These are phyloP conservation scores for Ciconia maguari DNA, from an alignment of 2,113 vertebrate genomes.

Conservation along the genomic window DNA sequence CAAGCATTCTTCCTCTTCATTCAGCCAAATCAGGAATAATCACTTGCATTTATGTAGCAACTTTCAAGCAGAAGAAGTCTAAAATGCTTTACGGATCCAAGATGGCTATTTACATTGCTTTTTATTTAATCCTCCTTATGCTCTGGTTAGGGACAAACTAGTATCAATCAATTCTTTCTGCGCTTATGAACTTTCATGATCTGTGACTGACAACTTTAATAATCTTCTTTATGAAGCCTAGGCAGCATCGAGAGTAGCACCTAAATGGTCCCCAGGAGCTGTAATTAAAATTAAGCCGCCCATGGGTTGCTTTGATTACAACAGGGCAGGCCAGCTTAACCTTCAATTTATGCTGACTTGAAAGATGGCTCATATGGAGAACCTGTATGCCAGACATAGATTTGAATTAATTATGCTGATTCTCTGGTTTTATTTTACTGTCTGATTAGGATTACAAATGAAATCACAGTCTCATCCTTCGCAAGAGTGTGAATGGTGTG, in stretches of 20 bases:
- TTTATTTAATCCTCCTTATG: constrained; percentile 1
- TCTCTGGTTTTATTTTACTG: constrained; percentile 38
- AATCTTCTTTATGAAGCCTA: constrained; percentile 31
- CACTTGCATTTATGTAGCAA: constrained; percentile 34
- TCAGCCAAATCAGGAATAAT: constrained; percentile 52
- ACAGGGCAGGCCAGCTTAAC: constrained; percentile 22
- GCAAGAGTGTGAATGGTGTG: neutral
- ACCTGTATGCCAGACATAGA: neutral
- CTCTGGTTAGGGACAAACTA: constrained; percentile 14
- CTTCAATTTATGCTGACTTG: constrained; percentile 37
- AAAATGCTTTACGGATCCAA: constrained; percentile 9
- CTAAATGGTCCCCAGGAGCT: constrained; percentile 60
- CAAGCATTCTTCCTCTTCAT: constrained; percentile 55
- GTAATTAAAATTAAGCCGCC: constrained; percentile 60
- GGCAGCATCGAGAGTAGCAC: constrained; percentile 34
- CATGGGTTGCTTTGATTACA: constrained; percentile 54
- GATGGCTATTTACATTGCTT: neutral
- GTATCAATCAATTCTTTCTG: constrained; percentile 14
- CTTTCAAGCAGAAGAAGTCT: constrained; percentile 8
- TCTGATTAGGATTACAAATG: constrained; percentile 55
- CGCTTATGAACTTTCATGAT: neutral
- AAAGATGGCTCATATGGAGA: constrained; percentile 3
- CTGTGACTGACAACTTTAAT: constrained; percentile 61
- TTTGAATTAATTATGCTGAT: constrained; percentile 62
- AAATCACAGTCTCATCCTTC: neutral